Evolutionary conservation across 1,140 invertebrate species (phyloP).

Genomic region (Temnothorax curvispinosus): DNA sequence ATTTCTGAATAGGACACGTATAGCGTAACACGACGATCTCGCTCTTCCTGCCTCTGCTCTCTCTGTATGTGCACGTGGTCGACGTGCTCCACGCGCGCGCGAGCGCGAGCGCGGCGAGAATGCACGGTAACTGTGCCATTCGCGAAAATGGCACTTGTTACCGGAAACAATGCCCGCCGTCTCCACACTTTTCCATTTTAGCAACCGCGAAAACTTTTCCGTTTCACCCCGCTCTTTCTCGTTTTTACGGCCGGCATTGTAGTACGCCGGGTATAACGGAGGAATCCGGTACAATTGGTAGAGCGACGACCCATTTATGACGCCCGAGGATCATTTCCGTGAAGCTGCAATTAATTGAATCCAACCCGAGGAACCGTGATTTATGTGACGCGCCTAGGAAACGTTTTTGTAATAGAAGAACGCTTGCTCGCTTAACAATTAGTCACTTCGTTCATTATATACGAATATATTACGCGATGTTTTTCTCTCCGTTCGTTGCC

Average conservation of each 20-base stretch:
- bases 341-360: constrained; percentile 29
- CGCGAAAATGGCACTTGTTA: constrained; percentile 64
- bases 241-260: constrained; percentile 33
- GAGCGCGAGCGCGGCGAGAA: constrained; percentile 36
- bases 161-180: constrained; percentile 59
- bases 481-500: background rate
- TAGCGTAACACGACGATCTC: constrained; percentile 25
- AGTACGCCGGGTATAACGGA: background rate
- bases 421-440: constrained; percentile 5
- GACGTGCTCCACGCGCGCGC: constrained; percentile 27
- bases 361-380: background rate
- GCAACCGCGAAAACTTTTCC: constrained; percentile 51
- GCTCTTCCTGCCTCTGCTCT: background rate
- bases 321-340: constrained; percentile 27
- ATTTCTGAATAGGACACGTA: constrained; percentile 72
- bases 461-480: background rate
- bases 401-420: background rate
- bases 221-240: background rate
- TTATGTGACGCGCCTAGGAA: background rate
- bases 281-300: constrained; percentile 16
- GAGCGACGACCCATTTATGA: constrained; percentile 31
- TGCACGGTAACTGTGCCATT: constrained; percentile 65
- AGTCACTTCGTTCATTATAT: background rate
- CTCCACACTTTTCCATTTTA: constrained; percentile 50
- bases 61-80: constrained; percentile 18